These are phyloP conservation scores for Spea multiplicata DNA, from an alignment of 2,113 vertebrate genomes.

Conservation along the genomic window DNA sequence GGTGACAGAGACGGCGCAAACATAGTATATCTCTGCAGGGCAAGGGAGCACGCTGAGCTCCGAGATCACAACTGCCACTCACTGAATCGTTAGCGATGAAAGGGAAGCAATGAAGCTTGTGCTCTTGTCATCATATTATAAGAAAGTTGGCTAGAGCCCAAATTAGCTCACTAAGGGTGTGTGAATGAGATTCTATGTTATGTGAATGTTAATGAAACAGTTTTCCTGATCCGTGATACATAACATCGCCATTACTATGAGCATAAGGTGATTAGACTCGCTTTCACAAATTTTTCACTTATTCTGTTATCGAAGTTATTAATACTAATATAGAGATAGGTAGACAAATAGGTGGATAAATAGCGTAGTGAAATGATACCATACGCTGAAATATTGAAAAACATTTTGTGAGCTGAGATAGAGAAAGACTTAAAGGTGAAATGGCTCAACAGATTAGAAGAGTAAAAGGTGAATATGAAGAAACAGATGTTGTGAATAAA, in stretches of 20 bases:
- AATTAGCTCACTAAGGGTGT: slow-evolving; percentile 72
- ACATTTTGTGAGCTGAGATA: too few relatives aligned
- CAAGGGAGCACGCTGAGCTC: slow-evolving; percentile 57
- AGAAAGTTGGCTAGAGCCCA: slow-evolving; percentile 69
- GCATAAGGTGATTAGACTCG: background rate
- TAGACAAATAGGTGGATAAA: too few relatives aligned
- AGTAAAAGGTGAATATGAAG: too few relatives aligned
- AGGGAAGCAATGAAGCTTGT: slow-evolving; percentile 59
- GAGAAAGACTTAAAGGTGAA: too few relatives aligned
- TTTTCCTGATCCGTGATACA: slow-evolving; percentile 36
- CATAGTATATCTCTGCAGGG: slow-evolving; percentile 51
- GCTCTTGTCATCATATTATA: slow-evolving; percentile 66
- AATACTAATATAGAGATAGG: too few relatives aligned
- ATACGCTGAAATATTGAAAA: too few relatives aligned
- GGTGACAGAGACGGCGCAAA: slow-evolving; percentile 53
- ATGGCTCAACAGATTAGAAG: too few relatives aligned
- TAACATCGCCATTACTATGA: background rate
- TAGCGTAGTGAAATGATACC: too few relatives aligned
- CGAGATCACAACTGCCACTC: slow-evolving; percentile 70
- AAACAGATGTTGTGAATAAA: too few relatives aligned
- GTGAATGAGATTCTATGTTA: slow-evolving; percentile 75
- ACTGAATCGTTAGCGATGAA: slow-evolving; percentile 69
- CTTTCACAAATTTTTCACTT: background rate
- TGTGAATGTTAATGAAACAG: slow-evolving; percentile 72
- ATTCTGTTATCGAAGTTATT: too few relatives aligned